Base-by-base conservation (phyloP, 2,797 vertebrate genomes). In the Danio tinwini region DNA sequence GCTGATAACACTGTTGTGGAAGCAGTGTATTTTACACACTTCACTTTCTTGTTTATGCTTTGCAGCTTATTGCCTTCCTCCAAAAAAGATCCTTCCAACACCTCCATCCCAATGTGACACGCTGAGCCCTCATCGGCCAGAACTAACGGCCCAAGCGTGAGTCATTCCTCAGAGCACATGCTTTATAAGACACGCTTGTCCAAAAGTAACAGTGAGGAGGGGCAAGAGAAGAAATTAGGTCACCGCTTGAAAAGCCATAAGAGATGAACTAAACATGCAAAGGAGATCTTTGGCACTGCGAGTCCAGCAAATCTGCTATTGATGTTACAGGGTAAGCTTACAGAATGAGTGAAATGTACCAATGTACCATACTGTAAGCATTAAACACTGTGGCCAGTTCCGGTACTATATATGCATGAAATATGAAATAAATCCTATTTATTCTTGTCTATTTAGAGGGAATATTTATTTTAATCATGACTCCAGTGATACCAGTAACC, bases 221-320 rank as follows among this genome's bases (percentile, higher is more conserved):
- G 37, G 39, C 17, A 19, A 58, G n/a, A 70, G 45, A 40, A 47
- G 44, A 69, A 78, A 78, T 59, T 40, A 59, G 65, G 76, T 61
- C 65, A 59, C 29, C 47, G 64, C 74, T 65, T 4, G 2, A 65
- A 77, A 69, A 39, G 63, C 65, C 64, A 50, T 50, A 40, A 68
- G 68, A 17, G 55, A 78, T 45, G 14, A 56, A 45, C 49, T 56
- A 65, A 53, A 55, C 49, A 29, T 40, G 4, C 52, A 39, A 29
- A 39, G n/a, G 44, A 68, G 11, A 77, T 56, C 55, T 61, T 59
- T 64, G 11, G 29, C 12, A 2, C 58, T 59, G 42, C 2, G 21
- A 49, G 72, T 50, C 61, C 17, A 65, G 3, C 11, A 53, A 37
- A 53, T 42, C 56, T 62, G 47, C 14, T 59, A n/a, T 14, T 29